phyloP scores from a whole-genome alignment of 2,113 vertebrate species.

The Canis aureus region DNA sequence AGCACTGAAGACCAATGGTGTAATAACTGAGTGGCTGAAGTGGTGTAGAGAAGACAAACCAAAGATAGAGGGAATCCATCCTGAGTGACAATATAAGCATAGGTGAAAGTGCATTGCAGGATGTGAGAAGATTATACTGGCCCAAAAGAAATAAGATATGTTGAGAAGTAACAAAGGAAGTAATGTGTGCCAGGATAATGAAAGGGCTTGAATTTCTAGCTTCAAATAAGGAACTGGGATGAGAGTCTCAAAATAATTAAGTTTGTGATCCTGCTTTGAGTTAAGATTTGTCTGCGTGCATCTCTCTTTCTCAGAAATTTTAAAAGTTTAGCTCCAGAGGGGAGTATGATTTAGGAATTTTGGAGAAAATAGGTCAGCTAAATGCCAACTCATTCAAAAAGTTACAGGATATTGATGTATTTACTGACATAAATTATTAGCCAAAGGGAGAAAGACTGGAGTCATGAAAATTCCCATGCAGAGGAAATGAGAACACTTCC shows the following conservation, averaged over 20 bases:
- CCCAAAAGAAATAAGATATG: background rate
- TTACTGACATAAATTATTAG: constrained; percentile 16
- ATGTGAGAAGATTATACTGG: background rate
- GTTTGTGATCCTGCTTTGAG: background rate
- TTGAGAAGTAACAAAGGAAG: background rate
- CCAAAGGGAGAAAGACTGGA: background rate
- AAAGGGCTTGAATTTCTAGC: background rate
- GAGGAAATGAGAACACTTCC: constrained; percentile 14
- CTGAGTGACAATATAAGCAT: background rate
- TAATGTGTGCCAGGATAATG: background rate
- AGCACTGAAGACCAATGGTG: background rate
- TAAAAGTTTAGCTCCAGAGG: background rate
- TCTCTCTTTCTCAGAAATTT: background rate
- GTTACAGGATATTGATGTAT: background rate
- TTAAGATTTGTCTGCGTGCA: background rate
- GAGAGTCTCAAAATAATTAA: constrained; percentile 31
- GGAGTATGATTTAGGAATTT: background rate
- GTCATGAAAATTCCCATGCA: background rate
- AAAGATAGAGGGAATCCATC: background rate
- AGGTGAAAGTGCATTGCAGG: background rate
- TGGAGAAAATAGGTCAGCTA: background rate
- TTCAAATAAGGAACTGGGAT: background rate
- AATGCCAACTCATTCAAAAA: constrained; percentile 31
- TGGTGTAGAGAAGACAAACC: background rate
- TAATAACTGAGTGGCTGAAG: background rate